phyloP scores from a whole-genome alignment of 2,113 vertebrate genomes.

The Dinomys branickii region DNA sequence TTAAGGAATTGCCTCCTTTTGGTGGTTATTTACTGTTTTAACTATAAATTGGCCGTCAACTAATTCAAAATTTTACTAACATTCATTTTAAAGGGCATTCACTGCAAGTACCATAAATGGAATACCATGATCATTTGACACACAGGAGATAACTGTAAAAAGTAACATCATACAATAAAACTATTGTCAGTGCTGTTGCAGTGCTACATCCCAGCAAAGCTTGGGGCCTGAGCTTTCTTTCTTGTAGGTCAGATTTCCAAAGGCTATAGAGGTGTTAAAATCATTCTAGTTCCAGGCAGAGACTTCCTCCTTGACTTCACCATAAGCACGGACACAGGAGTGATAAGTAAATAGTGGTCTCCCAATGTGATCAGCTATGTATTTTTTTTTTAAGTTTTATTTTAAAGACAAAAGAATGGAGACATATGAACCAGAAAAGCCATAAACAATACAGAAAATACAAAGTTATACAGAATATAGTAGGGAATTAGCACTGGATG shows the following conservation, averaged over 20 bases:
- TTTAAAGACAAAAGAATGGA: too few relatives aligned
- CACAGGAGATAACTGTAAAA: conserved; percentile 1
- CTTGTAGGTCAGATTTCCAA: neutral
- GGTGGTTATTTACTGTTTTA: neutral
- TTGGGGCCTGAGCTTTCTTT: neutral
- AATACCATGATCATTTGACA: neutral
- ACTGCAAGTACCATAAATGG: neutral
- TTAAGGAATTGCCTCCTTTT: neutral
- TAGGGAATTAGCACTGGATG: too few relatives aligned
- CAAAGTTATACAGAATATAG: too few relatives aligned
- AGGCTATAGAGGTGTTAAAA: neutral
- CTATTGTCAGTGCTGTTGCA: neutral
- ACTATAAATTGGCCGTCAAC: neutral
- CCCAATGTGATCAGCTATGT: neutral
- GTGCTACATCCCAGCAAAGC: neutral
- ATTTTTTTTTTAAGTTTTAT: too few relatives aligned
- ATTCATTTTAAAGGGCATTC: neutral
- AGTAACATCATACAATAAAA: neutral
- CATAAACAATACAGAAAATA: too few relatives aligned
- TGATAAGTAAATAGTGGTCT: neutral
- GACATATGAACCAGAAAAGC: too few relatives aligned
- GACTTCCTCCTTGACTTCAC: neutral
- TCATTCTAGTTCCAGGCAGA: neutral
- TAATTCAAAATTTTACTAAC: neutral
- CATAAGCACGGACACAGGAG: neutral